Evolutionary conservation across 2,888 invertebrate species (phyloP).

Genomic region (Cremastinae sp.): DNA sequence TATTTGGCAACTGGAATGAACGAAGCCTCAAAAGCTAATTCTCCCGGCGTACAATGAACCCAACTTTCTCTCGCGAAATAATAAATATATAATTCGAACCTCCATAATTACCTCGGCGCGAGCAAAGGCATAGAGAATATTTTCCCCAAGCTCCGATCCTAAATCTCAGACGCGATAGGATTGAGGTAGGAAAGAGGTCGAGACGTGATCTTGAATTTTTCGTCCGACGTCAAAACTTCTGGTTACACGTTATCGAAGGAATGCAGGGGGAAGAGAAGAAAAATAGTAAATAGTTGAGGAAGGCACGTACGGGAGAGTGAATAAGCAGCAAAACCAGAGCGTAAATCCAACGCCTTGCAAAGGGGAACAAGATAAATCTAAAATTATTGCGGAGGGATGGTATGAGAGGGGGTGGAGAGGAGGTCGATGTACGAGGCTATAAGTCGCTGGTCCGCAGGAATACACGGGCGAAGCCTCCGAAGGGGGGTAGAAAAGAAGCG

Average conservation of each 20-base stretch:
- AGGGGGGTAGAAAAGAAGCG: slow-evolving; percentile 30
- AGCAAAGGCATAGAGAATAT: too few species aligned
- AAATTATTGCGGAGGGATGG: slow-evolving; percentile 64
- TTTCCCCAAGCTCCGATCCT: too few species aligned
- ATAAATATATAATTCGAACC: too few species aligned
- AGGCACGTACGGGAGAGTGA: slow-evolving; percentile 40
- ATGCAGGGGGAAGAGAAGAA: neutral
- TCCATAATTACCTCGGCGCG: too few species aligned
- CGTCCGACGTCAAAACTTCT: neutral
- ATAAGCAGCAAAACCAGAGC: slow-evolving; percentile 37
- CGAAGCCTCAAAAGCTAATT: neutral
- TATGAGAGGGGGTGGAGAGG: slow-evolving; percentile 7
- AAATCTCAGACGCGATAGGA: too few species aligned
- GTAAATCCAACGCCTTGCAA: slow-evolving; percentile 34
- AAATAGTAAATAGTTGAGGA: slow-evolving; percentile 27
- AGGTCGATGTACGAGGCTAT: slow-evolving; percentile 62
- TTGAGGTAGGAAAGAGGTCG: neutral
- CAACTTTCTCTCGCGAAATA: too few species aligned
- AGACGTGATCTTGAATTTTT: slow-evolving; percentile 4
- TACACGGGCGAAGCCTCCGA: slow-evolving; percentile 48
- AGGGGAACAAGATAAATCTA: slow-evolving; percentile 64
- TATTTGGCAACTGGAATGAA: too few species aligned
- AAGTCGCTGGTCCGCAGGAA: slow-evolving; percentile 59
- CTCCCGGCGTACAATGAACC: neutral
- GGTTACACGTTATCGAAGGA: slow-evolving; percentile 10